These are phyloP conservation scores for Phymatocera aterrima DNA, from an alignment of 2,888 invertebrate species.

Conservation along the genomic window DNA sequence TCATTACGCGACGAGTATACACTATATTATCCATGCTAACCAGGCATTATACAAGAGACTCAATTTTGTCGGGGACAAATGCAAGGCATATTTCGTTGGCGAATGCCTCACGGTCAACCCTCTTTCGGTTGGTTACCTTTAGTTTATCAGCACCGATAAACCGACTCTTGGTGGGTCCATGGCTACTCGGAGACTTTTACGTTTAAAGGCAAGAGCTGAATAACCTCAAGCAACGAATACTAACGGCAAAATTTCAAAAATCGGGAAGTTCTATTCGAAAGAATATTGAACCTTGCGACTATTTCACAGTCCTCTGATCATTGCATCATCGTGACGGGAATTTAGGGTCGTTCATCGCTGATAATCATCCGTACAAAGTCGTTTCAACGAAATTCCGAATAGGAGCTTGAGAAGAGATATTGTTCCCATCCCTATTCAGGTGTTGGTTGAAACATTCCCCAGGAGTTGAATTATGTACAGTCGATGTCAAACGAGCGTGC, in stretches of 20 bases:
- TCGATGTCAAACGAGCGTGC: constrained; percentile 25
- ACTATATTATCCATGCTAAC: neutral
- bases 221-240: constrained; percentile 10
- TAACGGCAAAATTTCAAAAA: neutral
- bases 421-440: neutral
- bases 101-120: constrained; percentile 8
- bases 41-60: neutral
- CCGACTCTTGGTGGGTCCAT: constrained; percentile 23
- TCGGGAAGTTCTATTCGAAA: neutral
- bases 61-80: neutral
- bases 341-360: neutral
- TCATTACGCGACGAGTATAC: neutral
- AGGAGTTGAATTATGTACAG: constrained; percentile 33
- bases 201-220: neutral
- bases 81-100: neutral
- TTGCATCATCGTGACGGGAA: neutral
- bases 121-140: constrained; percentile 35
- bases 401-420: neutral
- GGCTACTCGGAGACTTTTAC: constrained; percentile 23
- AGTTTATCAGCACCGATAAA: neutral
- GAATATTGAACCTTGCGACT: neutral
- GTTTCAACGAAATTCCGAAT: neutral
- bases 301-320: neutral
- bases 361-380: neutral
- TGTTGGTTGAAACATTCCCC: constrained; percentile 9